phyloP scores from a whole-genome alignment of 2,888 invertebrate species.

The Coleophora deauratella region DNA sequence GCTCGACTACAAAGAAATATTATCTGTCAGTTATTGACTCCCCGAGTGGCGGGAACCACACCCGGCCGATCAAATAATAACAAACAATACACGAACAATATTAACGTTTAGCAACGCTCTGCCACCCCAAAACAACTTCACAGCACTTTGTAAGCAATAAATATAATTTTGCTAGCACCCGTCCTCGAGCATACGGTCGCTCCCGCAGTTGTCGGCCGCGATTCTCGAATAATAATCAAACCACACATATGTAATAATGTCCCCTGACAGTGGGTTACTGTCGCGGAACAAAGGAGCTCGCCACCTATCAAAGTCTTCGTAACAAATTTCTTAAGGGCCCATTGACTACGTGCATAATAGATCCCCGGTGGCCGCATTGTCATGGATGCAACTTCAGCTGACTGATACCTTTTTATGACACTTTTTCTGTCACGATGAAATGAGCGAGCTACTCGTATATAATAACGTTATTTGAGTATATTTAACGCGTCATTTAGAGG shows the following conservation, averaged over 20 bases:
- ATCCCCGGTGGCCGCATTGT: conserved; percentile 55
- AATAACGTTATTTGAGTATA: conserved; percentile 58
- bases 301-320: conserved; percentile 53
- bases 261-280: conserved; percentile 20
- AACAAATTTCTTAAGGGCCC: conserved; percentile 64
- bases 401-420: conserved; percentile 47
- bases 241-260: conserved; percentile 28
- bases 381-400: conserved; percentile 35
- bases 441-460: conserved; percentile 43
- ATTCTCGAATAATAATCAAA: conserved; percentile 18
- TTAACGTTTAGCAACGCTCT: conserved; percentile 39
- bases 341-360: conserved; percentile 43
- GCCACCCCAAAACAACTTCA: conserved; percentile 48
- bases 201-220: conserved; percentile 14
- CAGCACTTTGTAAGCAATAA: conserved; percentile 37
- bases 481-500: conserved; percentile 63
- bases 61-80: conserved; percentile 35
- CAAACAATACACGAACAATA: conserved; percentile 40
- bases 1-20: no score
- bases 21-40: conserved; percentile 20
- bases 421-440: conserved; percentile 36
- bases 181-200: conserved; percentile 18
- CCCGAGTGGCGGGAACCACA: conserved; percentile 19
- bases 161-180: conserved; percentile 27
- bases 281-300: conserved; percentile 30